These are phyloP conservation scores for Eurypyga helias DNA, from an alignment of 2,113 vertebrate species.

Conservation along the genomic window DNA sequence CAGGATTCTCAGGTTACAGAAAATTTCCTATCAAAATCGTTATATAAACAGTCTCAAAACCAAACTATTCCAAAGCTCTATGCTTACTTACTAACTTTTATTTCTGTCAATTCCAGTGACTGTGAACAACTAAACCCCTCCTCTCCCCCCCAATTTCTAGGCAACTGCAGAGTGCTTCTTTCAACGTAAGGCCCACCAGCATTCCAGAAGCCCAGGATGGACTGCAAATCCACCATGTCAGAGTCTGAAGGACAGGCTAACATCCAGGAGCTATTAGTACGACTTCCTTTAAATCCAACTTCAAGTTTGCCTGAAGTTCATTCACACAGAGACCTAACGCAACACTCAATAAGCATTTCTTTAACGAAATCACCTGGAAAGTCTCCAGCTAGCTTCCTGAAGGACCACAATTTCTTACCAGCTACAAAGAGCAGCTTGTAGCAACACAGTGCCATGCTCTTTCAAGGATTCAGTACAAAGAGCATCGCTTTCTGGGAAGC, in stretches of 20 bases:
- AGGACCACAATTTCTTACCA: neutral
- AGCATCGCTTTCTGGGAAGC: neutral
- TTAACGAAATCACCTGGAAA: neutral
- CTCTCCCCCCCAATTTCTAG: neutral
- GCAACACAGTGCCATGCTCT: neutral
- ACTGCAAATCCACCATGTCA: neutral
- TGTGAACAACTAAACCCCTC: neutral
- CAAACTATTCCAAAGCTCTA: neutral
- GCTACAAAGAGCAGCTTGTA: neutral
- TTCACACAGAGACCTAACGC: neutral
- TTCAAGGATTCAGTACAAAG: neutral
- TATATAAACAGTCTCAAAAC: neutral
- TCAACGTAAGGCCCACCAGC: neutral
- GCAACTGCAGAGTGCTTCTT: neutral
- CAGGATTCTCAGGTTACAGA: neutral
- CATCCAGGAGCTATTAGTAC: neutral
- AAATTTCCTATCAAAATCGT: neutral
- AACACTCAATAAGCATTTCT: neutral
- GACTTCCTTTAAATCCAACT: neutral
- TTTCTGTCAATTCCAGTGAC: neutral
- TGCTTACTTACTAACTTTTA: neutral
- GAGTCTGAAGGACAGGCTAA: neutral
- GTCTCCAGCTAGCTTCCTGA: neutral
- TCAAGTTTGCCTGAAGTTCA: neutral
- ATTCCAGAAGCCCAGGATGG: neutral